Percentiles rank a stretch among this genome's conserved stretches.
Conservation (phyloP, 2,113 vertebrate genomes). For the Acrocephalus kingi region DNA sequence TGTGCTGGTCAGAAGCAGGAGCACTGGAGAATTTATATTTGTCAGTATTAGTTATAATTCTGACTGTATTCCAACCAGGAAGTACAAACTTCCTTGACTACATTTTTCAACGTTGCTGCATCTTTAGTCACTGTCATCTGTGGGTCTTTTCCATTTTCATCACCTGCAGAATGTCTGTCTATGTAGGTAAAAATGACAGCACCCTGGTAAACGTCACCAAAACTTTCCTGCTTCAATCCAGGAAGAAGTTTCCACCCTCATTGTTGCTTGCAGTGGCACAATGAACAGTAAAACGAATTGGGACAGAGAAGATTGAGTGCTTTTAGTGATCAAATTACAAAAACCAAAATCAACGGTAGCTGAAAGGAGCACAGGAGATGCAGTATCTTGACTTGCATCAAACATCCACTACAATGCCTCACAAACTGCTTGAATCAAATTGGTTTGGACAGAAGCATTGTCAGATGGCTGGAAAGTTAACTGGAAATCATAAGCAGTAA, state of each 20-base stretch:
- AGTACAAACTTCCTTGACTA: background rate
- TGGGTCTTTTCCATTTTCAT: background rate
- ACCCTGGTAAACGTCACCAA: background rate
- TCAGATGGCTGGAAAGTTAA: background rate
- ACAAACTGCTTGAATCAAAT: background rate
- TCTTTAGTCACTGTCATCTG: background rate
- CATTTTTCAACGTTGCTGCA: background rate
- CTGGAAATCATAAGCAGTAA: background rate
- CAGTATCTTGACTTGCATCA: background rate
- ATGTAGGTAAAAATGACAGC: background rate
- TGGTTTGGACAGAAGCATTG: background rate
- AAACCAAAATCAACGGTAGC: background rate
- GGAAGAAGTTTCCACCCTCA: background rate
- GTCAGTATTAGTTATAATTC: background rate
- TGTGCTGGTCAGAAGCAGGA: background rate
- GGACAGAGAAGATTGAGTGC: background rate
- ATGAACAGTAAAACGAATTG: background rate
- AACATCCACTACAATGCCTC: background rate
- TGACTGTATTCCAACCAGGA: background rate
- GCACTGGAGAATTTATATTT: background rate
- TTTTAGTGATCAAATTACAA: background rate
- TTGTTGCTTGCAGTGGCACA: background rate
- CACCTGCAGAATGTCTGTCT: background rate
- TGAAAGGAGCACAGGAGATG: background rate
- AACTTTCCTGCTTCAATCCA: background rate